Percentiles rank a stretch among this genome's conserved stretches.
Conservation (phyloP, 2,888 invertebrate genomes). For the Chymomyza fuscimana region DNA sequence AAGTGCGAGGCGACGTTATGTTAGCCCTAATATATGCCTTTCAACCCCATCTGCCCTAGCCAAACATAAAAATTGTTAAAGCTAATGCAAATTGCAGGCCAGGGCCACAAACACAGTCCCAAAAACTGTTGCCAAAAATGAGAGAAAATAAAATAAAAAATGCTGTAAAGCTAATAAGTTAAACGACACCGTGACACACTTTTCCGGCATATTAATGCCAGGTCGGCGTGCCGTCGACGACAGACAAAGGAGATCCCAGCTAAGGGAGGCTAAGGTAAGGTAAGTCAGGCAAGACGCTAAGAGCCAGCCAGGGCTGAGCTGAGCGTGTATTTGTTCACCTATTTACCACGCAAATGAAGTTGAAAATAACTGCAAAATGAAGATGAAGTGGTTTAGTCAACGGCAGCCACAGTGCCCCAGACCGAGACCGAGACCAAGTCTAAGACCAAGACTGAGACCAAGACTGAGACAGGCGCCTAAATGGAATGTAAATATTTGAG, state of each 20-base stretch:
- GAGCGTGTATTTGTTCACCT: conserved; percentile 68
- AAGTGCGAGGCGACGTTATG: conserved; percentile 23
- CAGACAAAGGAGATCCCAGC: background rate
- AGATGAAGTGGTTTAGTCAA: conserved; percentile 74
- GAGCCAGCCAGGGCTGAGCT: background rate
- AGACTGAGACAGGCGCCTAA: conserved; percentile 50
- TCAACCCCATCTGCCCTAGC: conserved; percentile 8
- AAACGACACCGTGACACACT: conserved; percentile 73
- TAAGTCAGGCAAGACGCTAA: conserved; percentile 26
- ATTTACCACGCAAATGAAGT: conserved; percentile 77
- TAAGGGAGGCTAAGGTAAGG: background rate
- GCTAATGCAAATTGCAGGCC: conserved; percentile 60
- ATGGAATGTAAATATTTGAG: conserved; percentile 74
- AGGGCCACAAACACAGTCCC: conserved; percentile 46
- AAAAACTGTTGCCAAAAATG: background rate
- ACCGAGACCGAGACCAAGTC: conserved; percentile 8
- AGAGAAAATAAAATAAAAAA: background rate
- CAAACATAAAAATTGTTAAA: conserved; percentile 34
- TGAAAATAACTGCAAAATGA: conserved; percentile 77
- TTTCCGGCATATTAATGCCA: conserved; percentile 67
- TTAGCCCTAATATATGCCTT: background rate
- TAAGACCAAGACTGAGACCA: conserved; percentile 37
- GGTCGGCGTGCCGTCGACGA: conserved; percentile 63
- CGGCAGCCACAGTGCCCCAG: conserved; percentile 31
- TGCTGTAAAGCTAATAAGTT: conserved; percentile 60